These are phyloP conservation scores for Hedya salicella DNA, from an alignment of 2,888 invertebrate species.

Conservation along the genomic window DNA sequence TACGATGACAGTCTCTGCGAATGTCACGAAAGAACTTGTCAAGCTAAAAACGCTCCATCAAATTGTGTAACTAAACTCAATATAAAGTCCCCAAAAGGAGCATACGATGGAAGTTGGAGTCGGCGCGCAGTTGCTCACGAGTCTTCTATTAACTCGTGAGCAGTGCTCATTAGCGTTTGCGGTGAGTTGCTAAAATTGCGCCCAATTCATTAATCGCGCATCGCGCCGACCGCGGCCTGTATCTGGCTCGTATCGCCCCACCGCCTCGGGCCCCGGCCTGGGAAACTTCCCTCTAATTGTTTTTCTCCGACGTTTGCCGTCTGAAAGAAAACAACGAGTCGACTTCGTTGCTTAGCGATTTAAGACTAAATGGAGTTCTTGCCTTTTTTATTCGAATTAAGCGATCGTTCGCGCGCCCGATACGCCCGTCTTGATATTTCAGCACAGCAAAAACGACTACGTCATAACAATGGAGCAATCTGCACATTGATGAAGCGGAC, in stretches of 20 bases:
- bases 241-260: conserved; percentile 46
- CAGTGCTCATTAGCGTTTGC: conserved; percentile 30
- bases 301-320: conserved; percentile 59
- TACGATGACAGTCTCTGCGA: too few relatives aligned
- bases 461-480: conserved; percentile 31
- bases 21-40: too few relatives aligned
- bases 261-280: conserved; percentile 30
- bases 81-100: too few relatives aligned
- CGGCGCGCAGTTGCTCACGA: conserved; percentile 5
- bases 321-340: conserved; percentile 57
- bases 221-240: conserved; percentile 42
- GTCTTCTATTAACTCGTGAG: conserved; percentile 22
- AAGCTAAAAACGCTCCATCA: too few relatives aligned
- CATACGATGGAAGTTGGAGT: background rate
- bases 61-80: too few relatives aligned
- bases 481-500: conserved; percentile 11
- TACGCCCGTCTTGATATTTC: conserved; percentile 9
- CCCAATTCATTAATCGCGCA: conserved; percentile 42
- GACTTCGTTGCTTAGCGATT: conserved; percentile 57
- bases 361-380: conserved; percentile 51
- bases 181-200: conserved; percentile 32
- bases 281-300: conserved; percentile 61
- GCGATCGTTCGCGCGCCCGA: conserved; percentile 36
- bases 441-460: conserved; percentile 5
- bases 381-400: conserved; percentile 48